phyloP scores from a whole-genome alignment of 2,113 vertebrate species.

The Dromiciops gliroides region DNA sequence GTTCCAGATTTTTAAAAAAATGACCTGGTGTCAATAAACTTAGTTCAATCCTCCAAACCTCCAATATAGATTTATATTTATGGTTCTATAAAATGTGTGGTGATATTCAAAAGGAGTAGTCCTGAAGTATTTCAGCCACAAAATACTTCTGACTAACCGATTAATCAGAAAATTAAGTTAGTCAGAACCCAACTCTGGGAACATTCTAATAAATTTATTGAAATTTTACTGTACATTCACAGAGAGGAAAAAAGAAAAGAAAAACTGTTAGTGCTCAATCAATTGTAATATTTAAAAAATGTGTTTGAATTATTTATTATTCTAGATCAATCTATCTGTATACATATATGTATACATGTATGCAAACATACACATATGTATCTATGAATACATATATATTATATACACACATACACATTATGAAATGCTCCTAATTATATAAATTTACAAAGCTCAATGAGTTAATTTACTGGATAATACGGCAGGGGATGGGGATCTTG shows the following conservation, averaged over 20 bases:
- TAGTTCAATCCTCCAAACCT: background rate
- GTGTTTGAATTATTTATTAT: background rate
- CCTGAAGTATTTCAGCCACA: background rate
- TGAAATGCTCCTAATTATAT: background rate
- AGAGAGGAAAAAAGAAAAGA: background rate
- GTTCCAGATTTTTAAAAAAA: background rate
- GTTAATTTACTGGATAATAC: background rate
- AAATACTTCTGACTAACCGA: background rate
- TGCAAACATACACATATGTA: background rate
- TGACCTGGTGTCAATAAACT: background rate
- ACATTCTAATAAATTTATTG: background rate
- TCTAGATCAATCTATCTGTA: background rate
- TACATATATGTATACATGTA: background rate
- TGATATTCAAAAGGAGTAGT: background rate
- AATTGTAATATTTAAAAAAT: background rate
- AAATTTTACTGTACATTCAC: background rate
- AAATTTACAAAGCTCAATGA: background rate
- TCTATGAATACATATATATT: background rate
- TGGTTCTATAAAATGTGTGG: rapidly evolving
- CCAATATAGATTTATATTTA: background rate
- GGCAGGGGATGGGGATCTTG: background rate
- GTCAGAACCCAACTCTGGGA: background rate
- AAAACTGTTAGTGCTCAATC: background rate
- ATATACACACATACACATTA: background rate
- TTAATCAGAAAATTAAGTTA: background rate